phyloP scores from a whole-genome alignment of 2,113 vertebrate genomes.

The Megalops atlanticus region DNA sequence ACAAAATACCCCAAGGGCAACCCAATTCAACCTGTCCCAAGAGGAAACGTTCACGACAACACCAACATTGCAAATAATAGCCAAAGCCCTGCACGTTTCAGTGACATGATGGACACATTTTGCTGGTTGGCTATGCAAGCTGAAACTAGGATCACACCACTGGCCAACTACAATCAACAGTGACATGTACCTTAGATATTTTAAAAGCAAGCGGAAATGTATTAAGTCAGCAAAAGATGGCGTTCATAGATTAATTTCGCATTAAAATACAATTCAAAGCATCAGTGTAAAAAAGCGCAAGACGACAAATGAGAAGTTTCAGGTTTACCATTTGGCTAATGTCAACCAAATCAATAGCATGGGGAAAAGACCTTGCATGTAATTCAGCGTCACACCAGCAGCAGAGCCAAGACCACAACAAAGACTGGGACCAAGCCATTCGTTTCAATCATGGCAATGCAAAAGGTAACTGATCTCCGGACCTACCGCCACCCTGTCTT shows the following conservation, averaged over 20 bases:
- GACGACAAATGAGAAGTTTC: not conserved
- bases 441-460: constrained; percentile 2
- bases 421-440: not conserved
- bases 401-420: not conserved
- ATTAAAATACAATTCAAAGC: not conserved
- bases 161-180: not conserved
- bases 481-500: not conserved
- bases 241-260: not conserved
- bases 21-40: not conserved
- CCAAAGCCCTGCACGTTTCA: not conserved
- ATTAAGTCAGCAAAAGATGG: not conserved
- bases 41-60: not conserved
- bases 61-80: not conserved
- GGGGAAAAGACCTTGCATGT: not conserved
- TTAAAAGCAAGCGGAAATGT: not conserved
- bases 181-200: not conserved
- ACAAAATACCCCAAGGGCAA: not conserved
- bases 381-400: not conserved
- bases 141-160: not conserved
- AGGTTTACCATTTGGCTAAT: not conserved
- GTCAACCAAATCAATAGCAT: not conserved
- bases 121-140: not conserved
- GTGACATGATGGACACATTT: not conserved
- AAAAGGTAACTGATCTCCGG: not conserved
- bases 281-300: not conserved